Evolutionary conservation across 2,113 vertebrate species (phyloP), one percentile per base, ranked within the genome.

Genomic region (Marmota flaviventris): DNA sequence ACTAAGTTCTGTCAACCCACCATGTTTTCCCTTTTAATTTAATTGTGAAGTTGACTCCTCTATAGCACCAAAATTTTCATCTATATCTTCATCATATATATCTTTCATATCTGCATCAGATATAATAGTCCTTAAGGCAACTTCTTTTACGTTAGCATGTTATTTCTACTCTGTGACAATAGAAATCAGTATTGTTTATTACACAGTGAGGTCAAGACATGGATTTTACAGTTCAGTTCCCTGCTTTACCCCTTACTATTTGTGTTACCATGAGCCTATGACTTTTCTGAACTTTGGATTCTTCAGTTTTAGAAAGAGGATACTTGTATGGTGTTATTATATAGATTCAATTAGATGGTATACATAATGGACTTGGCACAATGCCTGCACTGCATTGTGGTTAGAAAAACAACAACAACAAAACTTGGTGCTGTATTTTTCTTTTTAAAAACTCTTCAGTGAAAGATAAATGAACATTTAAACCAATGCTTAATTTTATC

Each of bases 381-480:
- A 25, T 78, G 11, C 9, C 22, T 58, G 4, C 8, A 22, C 18
- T 58, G 3, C 4, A 25, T 9, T 87, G 34, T 84, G 20, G 2
- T 58, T 75, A 75, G 8, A 91, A 56, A 17, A 82, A 39, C 69
- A 39, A 92, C 78, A 58, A 20, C 69, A 39, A 92, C 78, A 34
- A 58, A 6, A 58, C 5, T 89, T n/a, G 3, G 16, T 37, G 67
- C 3, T 27, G 0, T n/a, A 69, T 86, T 32, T n/a, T 16, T 75
- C 25, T 27, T 63, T 72, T 70, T 91, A 63, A 24, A 32, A 61
- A 65, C 2, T 82, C 13, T 85, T 16, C 25, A 45, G 34, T 82
- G n/a, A 77, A 88, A 93, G 45, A 73, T 53, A 94, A 77, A 77
- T 81, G 81, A 92, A 37, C 7, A 34, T 82, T 89, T 34, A 65